phyloP scores from a whole-genome alignment of 2,113 vertebrate species.

The Leptobrachium leishanense region DNA sequence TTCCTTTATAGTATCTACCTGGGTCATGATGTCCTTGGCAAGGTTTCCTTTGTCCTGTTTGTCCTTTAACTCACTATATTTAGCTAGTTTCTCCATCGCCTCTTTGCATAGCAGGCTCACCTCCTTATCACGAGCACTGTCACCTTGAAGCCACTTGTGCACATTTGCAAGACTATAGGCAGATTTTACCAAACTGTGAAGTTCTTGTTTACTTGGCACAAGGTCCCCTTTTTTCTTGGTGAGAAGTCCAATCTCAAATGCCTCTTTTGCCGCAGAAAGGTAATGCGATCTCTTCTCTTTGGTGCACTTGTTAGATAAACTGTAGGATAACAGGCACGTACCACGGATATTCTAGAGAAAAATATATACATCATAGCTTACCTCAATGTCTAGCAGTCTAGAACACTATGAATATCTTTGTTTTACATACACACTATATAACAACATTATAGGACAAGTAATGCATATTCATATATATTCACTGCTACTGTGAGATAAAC shows the following conservation, averaged over 20 bases:
- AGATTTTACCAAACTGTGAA: conserved; percentile 85
- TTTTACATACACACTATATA: no score
- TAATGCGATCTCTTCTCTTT: conserved; percentile 57
- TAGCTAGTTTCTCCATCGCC: conserved; percentile 72
- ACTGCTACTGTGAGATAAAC: no score
- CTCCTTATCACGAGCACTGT: conserved; percentile 1
- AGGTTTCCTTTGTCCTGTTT: conserved; percentile 65
- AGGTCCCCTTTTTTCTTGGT: conserved; percentile 66
- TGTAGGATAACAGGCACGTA: conserved; percentile 82
- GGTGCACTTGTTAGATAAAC: conserved; percentile 77
- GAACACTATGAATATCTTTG: no score
- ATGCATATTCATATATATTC: no score
- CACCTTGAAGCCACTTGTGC: conserved; percentile 69
- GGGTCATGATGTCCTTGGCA: conserved; percentile 73
- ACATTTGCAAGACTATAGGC: conserved; percentile 77
- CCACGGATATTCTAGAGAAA: conserved; percentile 80
- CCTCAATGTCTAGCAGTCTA: not conserved
- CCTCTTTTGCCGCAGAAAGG: conserved; percentile 77
- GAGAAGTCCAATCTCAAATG: conserved; percentile 86
- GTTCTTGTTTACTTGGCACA: conserved; percentile 83
- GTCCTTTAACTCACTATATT: conserved; percentile 58
- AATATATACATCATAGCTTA: no score
- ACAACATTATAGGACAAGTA: no score
- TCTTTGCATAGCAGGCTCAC: conserved; percentile 67
- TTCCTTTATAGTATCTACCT: conserved; percentile 66